Percentiles rank a stretch among this genome's conserved stretches.
These are phyloP conservation scores for Andinoacara biseriatus DNA, from an alignment of 2,113 vertebrate genomes.

Conservation along the genomic window DNA sequence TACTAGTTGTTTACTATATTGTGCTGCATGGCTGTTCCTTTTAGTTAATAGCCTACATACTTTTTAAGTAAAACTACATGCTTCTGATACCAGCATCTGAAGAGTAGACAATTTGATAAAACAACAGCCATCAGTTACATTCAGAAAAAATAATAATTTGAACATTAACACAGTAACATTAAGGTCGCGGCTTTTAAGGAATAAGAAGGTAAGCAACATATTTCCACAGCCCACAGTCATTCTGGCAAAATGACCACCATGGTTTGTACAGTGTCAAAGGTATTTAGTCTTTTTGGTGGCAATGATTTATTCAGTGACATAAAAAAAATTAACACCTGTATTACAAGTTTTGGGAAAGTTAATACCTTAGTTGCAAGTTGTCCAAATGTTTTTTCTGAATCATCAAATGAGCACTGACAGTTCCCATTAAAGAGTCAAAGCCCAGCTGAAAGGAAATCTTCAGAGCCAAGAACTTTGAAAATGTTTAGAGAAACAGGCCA, in stretches of 20 bases:
- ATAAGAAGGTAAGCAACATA: not conserved
- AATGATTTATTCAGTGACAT: not conserved
- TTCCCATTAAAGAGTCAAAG: constrained; percentile 97
- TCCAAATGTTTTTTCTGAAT: not conserved
- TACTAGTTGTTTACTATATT: not conserved
- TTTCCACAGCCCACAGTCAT: not conserved
- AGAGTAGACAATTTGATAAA: not conserved
- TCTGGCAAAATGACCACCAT: not conserved
- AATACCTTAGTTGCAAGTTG: not conserved
- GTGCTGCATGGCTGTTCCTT: not conserved
- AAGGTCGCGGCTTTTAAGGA: not conserved
- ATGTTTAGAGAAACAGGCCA: not conserved
- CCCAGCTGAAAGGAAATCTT: constrained; percentile 76
- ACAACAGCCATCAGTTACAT: not conserved
- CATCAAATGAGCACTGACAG: constrained; percentile 95
- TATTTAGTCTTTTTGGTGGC: not conserved
- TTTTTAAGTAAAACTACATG: not conserved
- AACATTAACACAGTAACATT: too few relatives aligned
- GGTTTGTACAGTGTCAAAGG: not conserved
- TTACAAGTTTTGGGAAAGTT: not conserved
- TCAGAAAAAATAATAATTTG: not conserved
- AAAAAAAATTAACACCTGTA: too few relatives aligned
- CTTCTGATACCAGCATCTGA: not conserved
- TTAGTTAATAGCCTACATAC: not conserved
- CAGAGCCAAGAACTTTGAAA: not conserved